phyloP scores from a whole-genome alignment of 2,113 vertebrate species.

The Boulengeromyrus knoepffleri region DNA sequence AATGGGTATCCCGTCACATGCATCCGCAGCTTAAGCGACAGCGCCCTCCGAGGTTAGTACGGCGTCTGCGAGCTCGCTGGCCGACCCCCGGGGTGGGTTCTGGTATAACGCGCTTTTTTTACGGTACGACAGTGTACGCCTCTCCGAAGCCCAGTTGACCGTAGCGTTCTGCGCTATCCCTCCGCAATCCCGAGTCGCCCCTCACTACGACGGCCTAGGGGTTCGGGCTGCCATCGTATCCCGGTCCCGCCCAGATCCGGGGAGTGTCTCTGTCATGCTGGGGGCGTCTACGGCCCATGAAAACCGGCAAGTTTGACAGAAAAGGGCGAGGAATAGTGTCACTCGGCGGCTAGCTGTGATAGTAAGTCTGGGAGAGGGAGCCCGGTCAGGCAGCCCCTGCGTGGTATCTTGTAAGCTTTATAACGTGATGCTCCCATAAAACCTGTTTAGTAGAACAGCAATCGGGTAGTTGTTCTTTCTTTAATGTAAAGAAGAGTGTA shows the following conservation, averaged over 20 bases:
- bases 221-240: slow-evolving; percentile 19
- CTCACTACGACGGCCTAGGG: slow-evolving; percentile 16
- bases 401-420: background rate
- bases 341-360: background rate
- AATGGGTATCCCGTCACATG: background rate
- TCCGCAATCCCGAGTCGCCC: background rate
- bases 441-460: background rate
- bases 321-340: background rate
- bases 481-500: background rate
- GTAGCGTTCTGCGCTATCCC: background rate
- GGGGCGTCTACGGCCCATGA: background rate
- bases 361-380: background rate
- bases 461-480: background rate
- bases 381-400: background rate
- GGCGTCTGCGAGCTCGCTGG: background rate
- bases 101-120: background rate
- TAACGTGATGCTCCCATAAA: background rate
- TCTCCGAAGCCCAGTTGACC: background rate
- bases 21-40: background rate
- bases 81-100: background rate
- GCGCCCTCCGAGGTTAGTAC: slow-evolving; percentile 14
- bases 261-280: slow-evolving; percentile 41
- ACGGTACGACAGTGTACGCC: background rate
- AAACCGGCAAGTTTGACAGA: background rate
- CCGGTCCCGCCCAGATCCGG: slow-evolving; percentile 37